These are phyloP conservation scores for Typhlichthys subterraneus DNA, from an alignment of 2,797 vertebrate species.

Conservation along the genomic window DNA sequence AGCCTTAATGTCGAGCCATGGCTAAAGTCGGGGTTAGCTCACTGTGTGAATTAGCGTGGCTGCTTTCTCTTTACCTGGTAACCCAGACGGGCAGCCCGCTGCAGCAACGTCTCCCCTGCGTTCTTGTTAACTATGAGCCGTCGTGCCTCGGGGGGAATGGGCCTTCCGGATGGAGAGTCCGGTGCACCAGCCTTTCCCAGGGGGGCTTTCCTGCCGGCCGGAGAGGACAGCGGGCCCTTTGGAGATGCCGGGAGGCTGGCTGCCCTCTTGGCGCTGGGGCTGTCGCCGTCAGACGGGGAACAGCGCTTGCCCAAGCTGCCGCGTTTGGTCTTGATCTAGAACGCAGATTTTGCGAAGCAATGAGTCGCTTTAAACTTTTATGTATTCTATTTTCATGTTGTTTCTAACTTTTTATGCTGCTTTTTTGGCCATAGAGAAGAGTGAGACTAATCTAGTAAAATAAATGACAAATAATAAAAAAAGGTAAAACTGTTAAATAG, in stretches of 20 bases:
- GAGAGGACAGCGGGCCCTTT: constrained; percentile 65
- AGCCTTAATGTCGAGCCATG: no score
- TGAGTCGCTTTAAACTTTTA: constrained; percentile 6
- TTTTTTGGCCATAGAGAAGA: neutral
- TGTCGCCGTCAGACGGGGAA: constrained; percentile 61
- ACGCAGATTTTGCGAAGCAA: constrained; percentile 29
- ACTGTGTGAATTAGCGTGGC: no score
- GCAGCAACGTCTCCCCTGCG: constrained; percentile 93
- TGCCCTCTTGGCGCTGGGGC: constrained; percentile 70
- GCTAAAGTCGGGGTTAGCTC: no score
- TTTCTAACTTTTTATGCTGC: no score
- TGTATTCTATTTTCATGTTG: no score
- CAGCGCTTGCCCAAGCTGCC: constrained; percentile 76
- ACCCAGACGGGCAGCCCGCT: constrained; percentile 92
- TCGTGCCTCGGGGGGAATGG: constrained; percentile 90
- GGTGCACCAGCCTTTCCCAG: constrained; percentile 66
- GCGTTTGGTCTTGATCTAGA: constrained; percentile 82
- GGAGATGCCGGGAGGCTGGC: constrained; percentile 68
- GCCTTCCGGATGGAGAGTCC: constrained; percentile 76
- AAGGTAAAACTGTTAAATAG: constrained; percentile 14
- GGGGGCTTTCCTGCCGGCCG: constrained; percentile 70
- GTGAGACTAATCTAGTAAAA: neutral
- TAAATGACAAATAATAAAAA: neutral
- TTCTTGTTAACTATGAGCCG: constrained; percentile 98
- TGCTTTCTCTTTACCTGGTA: constrained; percentile 80